Percentiles rank a stretch among this genome's conserved stretches.
Conservation (phyloP, 2,888 invertebrate genomes). For the Pseudoips prasinana region DNA sequence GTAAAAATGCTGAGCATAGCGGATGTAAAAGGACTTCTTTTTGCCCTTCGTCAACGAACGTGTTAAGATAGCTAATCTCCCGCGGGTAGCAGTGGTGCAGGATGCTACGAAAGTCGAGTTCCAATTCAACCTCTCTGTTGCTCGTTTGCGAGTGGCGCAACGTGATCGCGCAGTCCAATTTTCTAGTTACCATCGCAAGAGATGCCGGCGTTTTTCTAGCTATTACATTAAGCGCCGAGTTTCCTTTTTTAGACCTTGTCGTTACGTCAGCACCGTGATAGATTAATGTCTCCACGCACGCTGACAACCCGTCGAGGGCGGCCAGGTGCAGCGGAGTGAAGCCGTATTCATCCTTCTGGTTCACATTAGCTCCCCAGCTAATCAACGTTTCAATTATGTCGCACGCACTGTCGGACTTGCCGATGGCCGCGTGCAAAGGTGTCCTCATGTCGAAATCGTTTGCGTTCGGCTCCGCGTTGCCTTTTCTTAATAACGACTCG, state of each 20-base stretch:
- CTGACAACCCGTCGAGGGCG: slow-evolving; percentile 91
- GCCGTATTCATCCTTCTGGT: slow-evolving; percentile 92
- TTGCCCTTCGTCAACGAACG: slow-evolving; percentile 93
- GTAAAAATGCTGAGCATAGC: slow-evolving; percentile 92
- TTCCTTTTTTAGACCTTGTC: slow-evolving; percentile 92
- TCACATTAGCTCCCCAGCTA: slow-evolving; percentile 91
- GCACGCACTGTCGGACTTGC: slow-evolving; percentile 90
- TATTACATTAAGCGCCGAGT: slow-evolving; percentile 92
- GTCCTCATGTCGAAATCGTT: slow-evolving; percentile 91
- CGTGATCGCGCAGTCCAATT: slow-evolving; percentile 90
- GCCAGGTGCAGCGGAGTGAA: slow-evolving; percentile 93
- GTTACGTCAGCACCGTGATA: slow-evolving; percentile 95
- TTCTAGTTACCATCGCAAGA: slow-evolving; percentile 90
- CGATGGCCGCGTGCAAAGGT: slow-evolving; percentile 91
- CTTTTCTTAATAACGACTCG: slow-evolving; percentile 87
- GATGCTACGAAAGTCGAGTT: slow-evolving; percentile 91
- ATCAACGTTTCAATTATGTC: slow-evolving; percentile 90
- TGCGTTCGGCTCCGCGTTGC: slow-evolving; percentile 89
- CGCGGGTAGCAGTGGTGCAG: slow-evolving; percentile 91
- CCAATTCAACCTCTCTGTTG: slow-evolving; percentile 90
- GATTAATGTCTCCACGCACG: slow-evolving; percentile 92
- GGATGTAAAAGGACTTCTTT: slow-evolving; percentile 94
- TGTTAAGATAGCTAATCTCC: slow-evolving; percentile 93
- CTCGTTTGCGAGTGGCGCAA: slow-evolving; percentile 90
- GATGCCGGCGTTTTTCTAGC: slow-evolving; percentile 93